Evolutionary conservation across 2,888 invertebrate species (phyloP).

Genomic region (Mantis religiosa): DNA sequence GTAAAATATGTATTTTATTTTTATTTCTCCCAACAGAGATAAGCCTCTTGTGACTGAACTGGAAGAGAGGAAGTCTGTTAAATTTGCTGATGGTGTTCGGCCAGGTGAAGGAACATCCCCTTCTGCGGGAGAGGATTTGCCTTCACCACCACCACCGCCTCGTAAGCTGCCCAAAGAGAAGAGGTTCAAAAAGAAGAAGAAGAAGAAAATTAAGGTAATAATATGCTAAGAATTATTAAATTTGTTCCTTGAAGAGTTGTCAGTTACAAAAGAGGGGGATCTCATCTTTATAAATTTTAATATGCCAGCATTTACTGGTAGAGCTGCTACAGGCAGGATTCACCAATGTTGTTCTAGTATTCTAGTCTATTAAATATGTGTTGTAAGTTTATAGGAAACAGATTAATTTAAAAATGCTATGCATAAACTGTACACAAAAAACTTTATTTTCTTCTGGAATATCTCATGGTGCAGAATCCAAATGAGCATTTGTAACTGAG

Average conservation of each 20-base stretch:
- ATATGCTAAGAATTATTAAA: background rate
- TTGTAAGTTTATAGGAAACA: too few species aligned
- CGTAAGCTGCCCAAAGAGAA: slow-evolving; percentile 51
- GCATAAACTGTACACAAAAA: too few species aligned
- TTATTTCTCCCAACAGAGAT: slow-evolving; percentile 17
- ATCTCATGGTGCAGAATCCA: too few species aligned
- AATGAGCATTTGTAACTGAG: too few species aligned
- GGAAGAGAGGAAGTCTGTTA: slow-evolving; percentile 47
- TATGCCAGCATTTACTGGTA: too few species aligned
- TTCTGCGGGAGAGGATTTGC: slow-evolving; percentile 54
- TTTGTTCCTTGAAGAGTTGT: background rate
- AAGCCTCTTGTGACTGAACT: slow-evolving; percentile 8
- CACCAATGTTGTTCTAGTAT: too few species aligned
- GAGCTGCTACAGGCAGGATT: too few species aligned
- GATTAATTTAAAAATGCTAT: too few species aligned
- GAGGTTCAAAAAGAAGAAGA: slow-evolving; percentile 48
- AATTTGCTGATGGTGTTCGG: slow-evolving; percentile 58
- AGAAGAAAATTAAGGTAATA: slow-evolving; percentile 46
- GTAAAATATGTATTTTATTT: background rate
- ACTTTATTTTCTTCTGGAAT: too few species aligned
- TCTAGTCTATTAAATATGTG: too few species aligned
- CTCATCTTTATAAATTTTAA: too few species aligned
- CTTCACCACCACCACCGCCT: slow-evolving; percentile 55
- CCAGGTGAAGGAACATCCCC: slow-evolving; percentile 49
- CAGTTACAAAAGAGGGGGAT: too few species aligned